Evolutionary conservation across 2,888 invertebrate genomes (phyloP).

Genomic region (Danaus chrysippus): DNA sequence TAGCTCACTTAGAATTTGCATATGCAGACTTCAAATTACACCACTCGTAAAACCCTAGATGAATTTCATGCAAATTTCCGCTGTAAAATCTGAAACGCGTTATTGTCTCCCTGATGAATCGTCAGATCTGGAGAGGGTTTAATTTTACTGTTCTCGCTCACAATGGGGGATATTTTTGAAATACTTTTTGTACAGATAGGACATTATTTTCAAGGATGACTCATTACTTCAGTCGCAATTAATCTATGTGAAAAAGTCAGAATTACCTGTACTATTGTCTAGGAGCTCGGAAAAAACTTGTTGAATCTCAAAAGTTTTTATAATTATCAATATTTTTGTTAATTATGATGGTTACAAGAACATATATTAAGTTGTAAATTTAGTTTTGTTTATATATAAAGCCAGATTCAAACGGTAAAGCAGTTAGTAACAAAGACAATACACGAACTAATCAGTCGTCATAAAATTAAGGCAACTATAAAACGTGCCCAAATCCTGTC

Average conservation of each 20-base stretch:
- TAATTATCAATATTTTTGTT: background rate
- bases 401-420: background rate
- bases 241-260: background rate
- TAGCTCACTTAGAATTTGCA: conserved; percentile 27
- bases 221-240: conserved; percentile 1
- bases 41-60: conserved; percentile 50
- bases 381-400: too few relatives aligned
- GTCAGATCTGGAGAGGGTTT: conserved; percentile 32
- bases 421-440: conserved; percentile 11
- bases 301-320: background rate
- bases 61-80: conserved; percentile 55
- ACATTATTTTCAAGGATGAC: background rate
- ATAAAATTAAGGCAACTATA: conserved; percentile 58
- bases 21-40: conserved; percentile 45
- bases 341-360: background rate
- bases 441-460: conserved; percentile 48
- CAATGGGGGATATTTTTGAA: conserved; percentile 9
- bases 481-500: conserved; percentile 52
- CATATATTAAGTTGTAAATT: background rate
- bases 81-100: conserved; percentile 40
- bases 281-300: background rate
- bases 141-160: conserved; percentile 26
- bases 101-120: conserved; percentile 38
- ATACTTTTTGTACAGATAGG: conserved; percentile 3
- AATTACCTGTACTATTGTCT: background rate